Base-by-base conservation (phyloP, 2,797 vertebrate genomes). In the Microchirus variegatus region DNA sequence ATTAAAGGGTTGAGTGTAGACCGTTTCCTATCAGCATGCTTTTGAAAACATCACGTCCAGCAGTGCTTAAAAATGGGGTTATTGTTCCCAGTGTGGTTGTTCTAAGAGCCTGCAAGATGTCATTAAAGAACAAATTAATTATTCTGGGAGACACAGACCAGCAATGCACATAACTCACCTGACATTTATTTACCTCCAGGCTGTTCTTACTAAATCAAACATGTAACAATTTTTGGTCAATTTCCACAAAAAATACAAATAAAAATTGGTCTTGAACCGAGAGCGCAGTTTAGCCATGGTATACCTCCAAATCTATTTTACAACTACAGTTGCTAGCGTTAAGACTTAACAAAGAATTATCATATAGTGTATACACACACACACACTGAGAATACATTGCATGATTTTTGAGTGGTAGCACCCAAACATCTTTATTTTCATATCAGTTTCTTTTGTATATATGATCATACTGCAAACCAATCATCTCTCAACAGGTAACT, bases 351-450 rank as follows among this genome's bases (percentile, higher is more conserved):
- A 9, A 50, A 47, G 58, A 10, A 59, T 15, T 26, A 46, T 18
- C 5, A 54, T 3, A 31, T 6, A 31, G 31, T 31, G 5, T 31
- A 8, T 31, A 41, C 37, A 68, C 38, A 68, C 18, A 62, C 16
- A 69, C 45, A 62, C 51, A 41, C 12, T 16, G 11, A 67, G 36
- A 74, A 76, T 15, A 11, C 51, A 53, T 61, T 49, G 41, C 18
- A 73, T 77, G 40, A 47, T 53, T 55, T 74, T 54, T 80, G 71
- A 85, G 78, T 60, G 46, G 53, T 70, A 68, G 53, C 71, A 87
- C 74, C 66, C 75, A 80, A 73, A 80, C 31, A 73, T 57, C 51
- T 90, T 85, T 89, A 85, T 89, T 88, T 77, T 74, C 26, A 75
- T 43, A 48, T 63, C 36, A 54, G 9, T 64, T 65, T n/a, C 9